A percentile compares a stretch with the other conserved stretches of the same genome.
These are phyloP conservation scores for Ganaspis sp. DNA, from an alignment of 1,140 invertebrate genomes.

Conservation along the genomic window DNA sequence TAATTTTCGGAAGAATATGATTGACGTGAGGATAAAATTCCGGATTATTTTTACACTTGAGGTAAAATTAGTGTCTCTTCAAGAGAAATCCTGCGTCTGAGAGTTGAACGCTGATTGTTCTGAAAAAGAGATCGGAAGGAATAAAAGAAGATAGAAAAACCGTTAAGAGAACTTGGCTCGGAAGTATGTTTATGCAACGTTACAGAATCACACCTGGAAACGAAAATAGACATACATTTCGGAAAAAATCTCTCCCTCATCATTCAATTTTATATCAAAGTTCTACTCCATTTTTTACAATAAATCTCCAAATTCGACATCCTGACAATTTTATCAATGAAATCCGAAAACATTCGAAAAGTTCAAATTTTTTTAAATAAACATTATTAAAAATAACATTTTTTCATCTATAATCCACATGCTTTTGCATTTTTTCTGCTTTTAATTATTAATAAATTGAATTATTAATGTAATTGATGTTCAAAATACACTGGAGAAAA, in stretches of 20 bases:
- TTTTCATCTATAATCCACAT: too few species aligned
- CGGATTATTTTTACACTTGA: not conserved
- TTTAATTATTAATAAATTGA: too few species aligned
- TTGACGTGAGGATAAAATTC: not conserved
- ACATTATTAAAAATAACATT: too few species aligned
- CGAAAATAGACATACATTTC: constrained; percentile 65
- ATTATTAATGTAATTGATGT: too few species aligned
- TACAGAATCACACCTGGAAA: constrained; percentile 72
- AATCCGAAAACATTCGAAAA: too few species aligned
- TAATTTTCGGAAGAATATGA: not conserved
- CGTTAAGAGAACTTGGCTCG: constrained; percentile 40
- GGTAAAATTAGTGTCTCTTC: not conserved
- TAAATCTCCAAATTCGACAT: too few species aligned
- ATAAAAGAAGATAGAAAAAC: constrained; percentile 35
- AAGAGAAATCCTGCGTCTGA: constrained; percentile 8
- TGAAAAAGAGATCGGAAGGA: constrained; percentile 34
- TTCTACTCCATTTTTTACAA: not conserved
- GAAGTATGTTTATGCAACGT: constrained; percentile 60
- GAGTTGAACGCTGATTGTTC: not conserved
- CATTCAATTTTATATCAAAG: constrained; percentile 1
- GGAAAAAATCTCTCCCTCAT: not conserved
- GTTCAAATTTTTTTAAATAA: too few species aligned
- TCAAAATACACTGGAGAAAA: too few species aligned
- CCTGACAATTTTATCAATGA: too few species aligned
- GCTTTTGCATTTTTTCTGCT: too few species aligned